Evolutionary conservation across 2,888 invertebrate species (phyloP).

Genomic region (Drosophila mettleri): DNA sequence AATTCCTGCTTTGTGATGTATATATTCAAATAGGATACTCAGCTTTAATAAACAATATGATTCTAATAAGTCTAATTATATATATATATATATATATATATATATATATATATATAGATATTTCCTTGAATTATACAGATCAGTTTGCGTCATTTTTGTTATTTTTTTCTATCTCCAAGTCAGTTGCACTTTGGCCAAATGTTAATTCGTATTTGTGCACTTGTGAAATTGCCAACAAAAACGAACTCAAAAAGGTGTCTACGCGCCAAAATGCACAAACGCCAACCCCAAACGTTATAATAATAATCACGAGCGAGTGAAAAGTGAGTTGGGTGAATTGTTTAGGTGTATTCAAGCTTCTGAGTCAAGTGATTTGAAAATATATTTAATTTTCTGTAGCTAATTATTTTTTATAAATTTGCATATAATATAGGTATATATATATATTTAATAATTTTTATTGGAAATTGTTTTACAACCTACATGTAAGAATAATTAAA

Average conservation of each 20-base stretch:
- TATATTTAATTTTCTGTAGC: background rate
- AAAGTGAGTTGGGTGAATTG: background rate
- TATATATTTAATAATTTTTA: no score
- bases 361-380: no score
- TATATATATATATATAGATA: background rate
- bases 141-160: constrained; percentile 9
- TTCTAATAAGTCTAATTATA: no score
- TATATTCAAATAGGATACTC: no score
- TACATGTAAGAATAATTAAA: background rate
- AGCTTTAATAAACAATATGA: no score
- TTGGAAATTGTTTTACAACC: background rate
- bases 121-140: no score
- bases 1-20: no score
- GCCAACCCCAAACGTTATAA: constrained; percentile 37
- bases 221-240: constrained; percentile 54
- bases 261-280: constrained; percentile 75
- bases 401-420: background rate
- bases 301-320: constrained; percentile 15
- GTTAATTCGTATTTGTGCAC: constrained; percentile 56
- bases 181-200: constrained; percentile 47
- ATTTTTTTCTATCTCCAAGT: constrained; percentile 20
- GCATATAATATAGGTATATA: no score
- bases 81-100: constrained; percentile 19
- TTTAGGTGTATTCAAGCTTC: background rate
- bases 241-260: constrained; percentile 36